Conservation (phyloP, 1,140 invertebrate species). For the Hyphantria cunea region DNA sequence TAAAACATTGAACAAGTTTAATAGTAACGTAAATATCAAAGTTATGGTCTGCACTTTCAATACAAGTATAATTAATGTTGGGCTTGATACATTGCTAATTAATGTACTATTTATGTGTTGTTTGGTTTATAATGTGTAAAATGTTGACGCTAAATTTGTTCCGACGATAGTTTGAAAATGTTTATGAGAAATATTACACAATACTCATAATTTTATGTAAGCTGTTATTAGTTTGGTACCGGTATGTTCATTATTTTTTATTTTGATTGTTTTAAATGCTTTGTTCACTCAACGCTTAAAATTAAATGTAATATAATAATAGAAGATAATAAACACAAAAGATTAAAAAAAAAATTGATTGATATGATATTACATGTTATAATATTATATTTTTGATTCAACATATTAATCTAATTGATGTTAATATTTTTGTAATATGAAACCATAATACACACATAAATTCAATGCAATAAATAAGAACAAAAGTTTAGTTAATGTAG, state of each 20-base stretch:
- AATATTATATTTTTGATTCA: too few relatives aligned
- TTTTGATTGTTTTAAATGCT: constrained; percentile 6
- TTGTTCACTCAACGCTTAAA: constrained; percentile 10
- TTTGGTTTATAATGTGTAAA: constrained; percentile 12
- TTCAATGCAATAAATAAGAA: too few relatives aligned
- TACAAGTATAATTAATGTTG: constrained; percentile 31
- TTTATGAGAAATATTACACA: constrained; percentile 17
- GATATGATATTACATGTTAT: too few relatives aligned
- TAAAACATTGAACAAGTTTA: constrained; percentile 31
- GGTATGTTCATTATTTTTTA: constrained; percentile 9
- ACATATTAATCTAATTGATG: too few relatives aligned
- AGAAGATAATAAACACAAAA: too few relatives aligned
- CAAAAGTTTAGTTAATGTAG: too few relatives aligned
- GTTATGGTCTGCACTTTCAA: constrained; percentile 36
- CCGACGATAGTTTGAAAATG: constrained; percentile 7
- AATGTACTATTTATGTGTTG: constrained; percentile 28
- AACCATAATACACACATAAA: too few relatives aligned
- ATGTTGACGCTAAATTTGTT: constrained; percentile 29
- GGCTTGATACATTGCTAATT: constrained; percentile 35
- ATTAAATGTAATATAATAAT: too few relatives aligned
- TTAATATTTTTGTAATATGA: too few relatives aligned
- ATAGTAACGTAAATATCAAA: constrained; percentile 45
- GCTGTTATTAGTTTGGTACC: too few relatives aligned
- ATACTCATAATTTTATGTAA: constrained; percentile 1
- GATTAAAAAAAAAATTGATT: too few relatives aligned